Conservation (phyloP, 2,888 invertebrate genomes). For the Cheilosia scutellata region DNA sequence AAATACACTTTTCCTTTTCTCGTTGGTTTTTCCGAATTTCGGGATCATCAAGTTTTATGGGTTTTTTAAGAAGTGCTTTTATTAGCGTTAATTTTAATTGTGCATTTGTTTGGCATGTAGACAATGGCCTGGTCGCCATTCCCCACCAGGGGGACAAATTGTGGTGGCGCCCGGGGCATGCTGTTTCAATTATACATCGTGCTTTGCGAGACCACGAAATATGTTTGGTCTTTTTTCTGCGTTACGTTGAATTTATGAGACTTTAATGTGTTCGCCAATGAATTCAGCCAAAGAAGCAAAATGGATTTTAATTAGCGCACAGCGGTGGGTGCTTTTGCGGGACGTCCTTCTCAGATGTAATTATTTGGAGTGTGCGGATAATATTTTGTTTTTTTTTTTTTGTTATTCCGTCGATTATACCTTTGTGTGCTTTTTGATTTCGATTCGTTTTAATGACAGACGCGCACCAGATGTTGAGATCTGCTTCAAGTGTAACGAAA, state of each 20-base stretch:
- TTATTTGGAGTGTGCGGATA: conserved; percentile 64
- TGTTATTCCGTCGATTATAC: conserved; percentile 57
- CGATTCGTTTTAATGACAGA: conserved; percentile 46
- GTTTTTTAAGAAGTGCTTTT: conserved; percentile 75
- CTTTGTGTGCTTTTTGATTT: conserved; percentile 69
- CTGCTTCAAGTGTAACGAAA: not conserved
- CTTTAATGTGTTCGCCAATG: conserved; percentile 69
- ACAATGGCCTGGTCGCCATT: conserved; percentile 22
- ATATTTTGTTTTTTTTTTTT: conserved; percentile 48
- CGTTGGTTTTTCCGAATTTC: conserved; percentile 61
- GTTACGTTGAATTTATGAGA: conserved; percentile 64
- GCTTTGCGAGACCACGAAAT: conserved; percentile 60
- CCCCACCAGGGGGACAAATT: conserved; percentile 42
- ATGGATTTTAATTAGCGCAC: conserved; percentile 71
- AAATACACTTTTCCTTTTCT: conserved; percentile 57
- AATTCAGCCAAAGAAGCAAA: conserved; percentile 50
- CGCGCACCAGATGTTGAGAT: conserved; percentile 44
- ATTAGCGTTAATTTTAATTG: conserved; percentile 76
- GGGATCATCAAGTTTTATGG: conserved; percentile 75
- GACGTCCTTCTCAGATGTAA: conserved; percentile 47
- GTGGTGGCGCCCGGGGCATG: conserved; percentile 54
- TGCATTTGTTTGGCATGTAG: conserved; percentile 67
- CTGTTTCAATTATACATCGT: conserved; percentile 65
- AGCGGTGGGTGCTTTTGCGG: conserved; percentile 32
- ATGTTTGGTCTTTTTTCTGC: conserved; percentile 54